Conservation (phyloP, 1,140 invertebrate species). For the Drosophila pallidifrons region DNA sequence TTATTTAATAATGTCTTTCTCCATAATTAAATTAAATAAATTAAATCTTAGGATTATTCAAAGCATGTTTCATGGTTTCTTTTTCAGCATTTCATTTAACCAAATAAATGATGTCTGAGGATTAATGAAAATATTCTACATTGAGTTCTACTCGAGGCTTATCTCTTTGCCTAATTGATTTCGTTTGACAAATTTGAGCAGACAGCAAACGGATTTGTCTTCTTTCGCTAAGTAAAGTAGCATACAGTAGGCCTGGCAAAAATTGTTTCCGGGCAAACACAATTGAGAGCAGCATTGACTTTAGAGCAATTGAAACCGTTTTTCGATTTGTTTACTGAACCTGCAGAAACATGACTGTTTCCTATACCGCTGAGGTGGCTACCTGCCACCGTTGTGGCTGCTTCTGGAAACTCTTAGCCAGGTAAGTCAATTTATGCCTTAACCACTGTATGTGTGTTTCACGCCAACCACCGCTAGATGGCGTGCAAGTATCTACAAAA, state of each 20-base stretch:
- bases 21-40: too few relatives aligned
- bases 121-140: neutral
- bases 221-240: neutral
- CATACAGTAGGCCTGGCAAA: neutral
- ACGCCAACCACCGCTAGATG: conserved; percentile 87
- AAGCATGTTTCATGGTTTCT: neutral
- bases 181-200: neutral
- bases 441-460: neutral
- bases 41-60: neutral
- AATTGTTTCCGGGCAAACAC: conserved; percentile 5
- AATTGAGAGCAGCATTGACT: neutral
- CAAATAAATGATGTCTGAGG: too few relatives aligned
- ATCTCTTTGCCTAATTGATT: neutral
- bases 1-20: too few relatives aligned
- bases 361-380: conserved; percentile 94
- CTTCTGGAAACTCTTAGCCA: conserved; percentile 91
- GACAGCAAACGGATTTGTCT: neutral
- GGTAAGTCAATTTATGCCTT: conserved; percentile 86
- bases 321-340: conserved; percentile 1
- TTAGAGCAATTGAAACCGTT: neutral
- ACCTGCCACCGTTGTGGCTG: conserved; percentile 93
- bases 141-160: neutral
- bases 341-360: conserved; percentile 90
- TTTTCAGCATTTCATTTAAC: neutral
- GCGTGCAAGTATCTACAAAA: conserved; percentile 98